These are phyloP conservation scores for Parasteatoda tepidariorum DNA, from an alignment of 1,140 invertebrate genomes.

Conservation along the genomic window DNA sequence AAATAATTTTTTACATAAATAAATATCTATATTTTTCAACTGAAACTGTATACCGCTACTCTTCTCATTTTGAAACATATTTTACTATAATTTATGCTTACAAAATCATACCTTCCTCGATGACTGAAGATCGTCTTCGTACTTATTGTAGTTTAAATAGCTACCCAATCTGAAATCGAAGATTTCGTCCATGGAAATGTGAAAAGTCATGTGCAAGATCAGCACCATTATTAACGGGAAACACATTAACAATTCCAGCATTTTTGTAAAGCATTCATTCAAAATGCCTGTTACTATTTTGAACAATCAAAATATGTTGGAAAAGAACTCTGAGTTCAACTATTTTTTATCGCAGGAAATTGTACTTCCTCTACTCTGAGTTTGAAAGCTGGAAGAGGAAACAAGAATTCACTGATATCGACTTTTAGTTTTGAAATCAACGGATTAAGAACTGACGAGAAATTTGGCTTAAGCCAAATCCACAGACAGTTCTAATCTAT, in stretches of 20 bases:
- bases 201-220: slow-evolving; percentile 21
- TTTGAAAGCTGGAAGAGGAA: not conserved
- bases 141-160: slow-evolving; percentile 28
- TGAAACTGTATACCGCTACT: no score
- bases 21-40: no score
- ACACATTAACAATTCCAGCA: slow-evolving; percentile 26
- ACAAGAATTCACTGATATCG: not conserved
- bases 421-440: not conserved
- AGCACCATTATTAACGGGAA: slow-evolving; percentile 23
- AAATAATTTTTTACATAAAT: no score
- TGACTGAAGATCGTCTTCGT: slow-evolving; percentile 12
- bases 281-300: no score
- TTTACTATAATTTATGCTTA: no score
- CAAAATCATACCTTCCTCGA: no score
- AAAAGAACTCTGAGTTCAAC: not conserved
- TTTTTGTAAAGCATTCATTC: not conserved
- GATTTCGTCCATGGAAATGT: slow-evolving; percentile 30
- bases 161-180: not conserved
- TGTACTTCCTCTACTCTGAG: not conserved
- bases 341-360: slow-evolving; percentile 24
- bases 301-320: no score
- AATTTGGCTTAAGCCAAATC: no score
- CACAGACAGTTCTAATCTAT: no score
- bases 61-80: no score
- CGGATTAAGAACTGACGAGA: not conserved